Base-by-base conservation (phyloP, 2,888 invertebrate genomes). In the Drosophila nr. perissopoda region DNA sequence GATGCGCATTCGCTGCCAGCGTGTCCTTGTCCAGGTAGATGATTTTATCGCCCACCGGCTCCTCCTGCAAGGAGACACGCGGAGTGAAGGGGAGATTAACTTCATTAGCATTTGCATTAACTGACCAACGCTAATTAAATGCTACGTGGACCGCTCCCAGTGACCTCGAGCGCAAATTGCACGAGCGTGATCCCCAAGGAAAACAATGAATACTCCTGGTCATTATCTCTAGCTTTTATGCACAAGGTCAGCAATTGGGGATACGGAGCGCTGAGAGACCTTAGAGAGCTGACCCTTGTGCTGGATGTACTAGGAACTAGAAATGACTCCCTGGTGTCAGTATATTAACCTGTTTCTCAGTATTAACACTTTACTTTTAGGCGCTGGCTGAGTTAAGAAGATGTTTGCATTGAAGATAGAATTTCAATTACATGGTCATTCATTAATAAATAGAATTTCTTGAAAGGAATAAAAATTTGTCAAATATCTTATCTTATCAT, bases 21-120 rank as follows among this genome's bases (percentile, higher is more conserved):
- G 92, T 91, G 74, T 93, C 93, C 56, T 91, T 90, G 76, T 93
- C 93, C 49, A 92, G 69, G 61, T 92, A 92, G 60, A 93, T 91
- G 36, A 93, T 90, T 78, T 91, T 91, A 48, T 90, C 88, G 5
- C 92, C 93, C 76, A 93, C 86, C 21, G 80, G 66, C 45, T 91
- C 90, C 53, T 89, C 79, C 93, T 93, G 65, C 7, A 78, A 82
- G 31, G 42, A 11, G 8, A 36, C 27, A 10, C 53, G 64, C 27
- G 27, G 40, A 45, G 8, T 21, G 42, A 7, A 51, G 27, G 57
- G 54, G 52, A 38, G 18, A 11, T 40, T 64, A 7, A 60, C 74
- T 75, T 80, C 75, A 87, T 89, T 89, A 83, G 83, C 80, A 86
- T 78, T 73, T 66, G 33, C 72, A 81, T 83, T 78, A 83, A 89